Conservation (phyloP, 2,113 vertebrate species). For the Daboia siamensis region DNA sequence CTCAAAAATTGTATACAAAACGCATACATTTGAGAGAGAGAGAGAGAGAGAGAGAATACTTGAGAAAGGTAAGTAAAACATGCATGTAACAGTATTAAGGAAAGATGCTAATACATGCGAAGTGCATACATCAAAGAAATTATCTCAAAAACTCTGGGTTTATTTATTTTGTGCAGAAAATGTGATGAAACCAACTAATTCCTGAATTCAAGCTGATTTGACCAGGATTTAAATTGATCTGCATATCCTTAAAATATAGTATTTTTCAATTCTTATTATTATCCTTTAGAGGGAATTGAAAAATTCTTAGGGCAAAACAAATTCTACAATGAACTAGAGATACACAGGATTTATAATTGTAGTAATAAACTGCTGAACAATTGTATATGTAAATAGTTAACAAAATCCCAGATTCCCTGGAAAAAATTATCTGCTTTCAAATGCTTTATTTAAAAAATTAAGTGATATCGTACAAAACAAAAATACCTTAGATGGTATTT, state of each 20-base stretch:
- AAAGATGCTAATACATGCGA: background rate
- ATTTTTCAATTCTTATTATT: background rate
- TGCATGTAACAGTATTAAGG: background rate
- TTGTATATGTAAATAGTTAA: background rate
- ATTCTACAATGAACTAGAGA: background rate
- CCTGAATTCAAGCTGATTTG: background rate
- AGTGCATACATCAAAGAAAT: background rate
- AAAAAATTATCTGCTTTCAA: background rate
- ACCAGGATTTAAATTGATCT: background rate
- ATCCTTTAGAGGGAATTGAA: background rate
- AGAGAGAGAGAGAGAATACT: background rate
- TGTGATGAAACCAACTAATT: background rate
- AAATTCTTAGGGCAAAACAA: background rate
- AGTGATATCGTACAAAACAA: background rate
- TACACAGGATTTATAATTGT: background rate
- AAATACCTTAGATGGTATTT: background rate
- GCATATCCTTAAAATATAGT: background rate
- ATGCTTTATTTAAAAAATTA: background rate
- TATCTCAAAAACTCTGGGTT: background rate
- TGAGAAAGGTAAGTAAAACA: background rate
- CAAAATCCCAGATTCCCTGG: background rate
- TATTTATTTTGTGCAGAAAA: background rate
- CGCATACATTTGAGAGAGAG: background rate
- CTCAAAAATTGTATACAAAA: background rate
- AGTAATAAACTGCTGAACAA: background rate